Base-by-base conservation (phyloP, 2,888 invertebrate species). In the Punctoribates punctum region DNA sequence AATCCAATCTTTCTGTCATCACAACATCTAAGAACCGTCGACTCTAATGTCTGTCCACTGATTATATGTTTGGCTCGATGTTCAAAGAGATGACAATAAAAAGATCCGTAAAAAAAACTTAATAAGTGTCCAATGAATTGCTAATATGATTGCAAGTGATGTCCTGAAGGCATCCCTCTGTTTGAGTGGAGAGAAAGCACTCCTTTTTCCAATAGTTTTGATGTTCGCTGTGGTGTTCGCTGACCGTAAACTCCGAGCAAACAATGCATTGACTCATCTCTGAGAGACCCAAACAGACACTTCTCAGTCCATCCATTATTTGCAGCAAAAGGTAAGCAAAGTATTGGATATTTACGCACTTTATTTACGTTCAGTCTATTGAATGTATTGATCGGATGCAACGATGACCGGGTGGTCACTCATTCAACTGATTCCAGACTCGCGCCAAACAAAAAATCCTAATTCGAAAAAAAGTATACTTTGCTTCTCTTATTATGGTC, bases 181-280 rank as follows among this genome's bases (percentile, higher is more conserved):
- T 67, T 67, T 67, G 67, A 42, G n/a, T 8, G 27, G 34, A 11
- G 34, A 34, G 2, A 29, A 65, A 8, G 34, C 65, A 65, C 25
- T 17, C 8, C 9, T 38, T 8, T 13, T 25, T 65, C 27, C 17
- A 5, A 5, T 62, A 17, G 25, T 15, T 62, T 17, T 29, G 29
- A 27, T 46, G 15, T 13, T 62, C 27, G 20, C n/a, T 57, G 11
- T 20, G 27, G 9, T 67, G 42, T 20, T 38, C 67, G 20, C 34
- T 67, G 67, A 67, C 67, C 67, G 67, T 67, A 67, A 67, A 67
- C 29, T 67, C 20, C 34, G 38, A 8, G n/a, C 67, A 67, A 67
- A 67, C 67, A 67, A 27, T 27, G 29, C 38, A 67, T 67, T 67
- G 34, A 67, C 67, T 67, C 38, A 67, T 67, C 67, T 34, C 67